Evolutionary conservation across 2,113 vertebrate species (phyloP), one percentile per base, ranked within the genome.

Genomic region (Plecturocebus donacophilus): DNA sequence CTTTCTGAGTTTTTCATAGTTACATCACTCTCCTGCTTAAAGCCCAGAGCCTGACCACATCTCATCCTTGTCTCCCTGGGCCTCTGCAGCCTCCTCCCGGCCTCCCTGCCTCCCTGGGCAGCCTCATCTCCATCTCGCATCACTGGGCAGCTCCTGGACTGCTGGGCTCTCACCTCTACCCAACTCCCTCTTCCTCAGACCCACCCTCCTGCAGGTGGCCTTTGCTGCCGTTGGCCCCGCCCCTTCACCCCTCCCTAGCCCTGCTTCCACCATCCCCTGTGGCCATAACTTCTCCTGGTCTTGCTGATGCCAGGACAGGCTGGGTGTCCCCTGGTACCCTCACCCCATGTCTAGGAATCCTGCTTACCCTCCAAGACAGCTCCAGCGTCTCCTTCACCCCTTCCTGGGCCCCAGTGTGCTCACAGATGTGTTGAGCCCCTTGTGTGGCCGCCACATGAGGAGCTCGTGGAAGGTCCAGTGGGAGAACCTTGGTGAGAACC

Each of bases 101-200:
- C 56, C 45, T 30, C 73, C 30, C 30, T 32, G 13, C 77, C 66
- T 83, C 68, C 11, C 1, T 14, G 1, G 19, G 54, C 17, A 8
- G 32, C 85, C 45, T 75, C 42, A 5, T 6, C 35, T 13, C 35
- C 52, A 5, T 27, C 17, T 45, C 0, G 0, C 1, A 1, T 21
- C n/a, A 27, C 56, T 5, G 25, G 42, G 32, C 83, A 56, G 14
- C n/a, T 12, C 6, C 10, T 40, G 5, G 1, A 3, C 20, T 6
- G 2, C 38, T 4, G n/a, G 13, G 27, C 58, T n/a, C 30, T 8
- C 9, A 12, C 38, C 30, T 45, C 38, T 20, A 17, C 49, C 49
- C 2, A 1, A 10, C 9, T 19, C 30, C 32, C 66, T 68, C 66
- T 68, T 32, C 86, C 38, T 84, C 82, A 45, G n/a, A 82, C 11